Conservation (phyloP, 2,888 invertebrate species). For the Synergus laeviventris region DNA sequence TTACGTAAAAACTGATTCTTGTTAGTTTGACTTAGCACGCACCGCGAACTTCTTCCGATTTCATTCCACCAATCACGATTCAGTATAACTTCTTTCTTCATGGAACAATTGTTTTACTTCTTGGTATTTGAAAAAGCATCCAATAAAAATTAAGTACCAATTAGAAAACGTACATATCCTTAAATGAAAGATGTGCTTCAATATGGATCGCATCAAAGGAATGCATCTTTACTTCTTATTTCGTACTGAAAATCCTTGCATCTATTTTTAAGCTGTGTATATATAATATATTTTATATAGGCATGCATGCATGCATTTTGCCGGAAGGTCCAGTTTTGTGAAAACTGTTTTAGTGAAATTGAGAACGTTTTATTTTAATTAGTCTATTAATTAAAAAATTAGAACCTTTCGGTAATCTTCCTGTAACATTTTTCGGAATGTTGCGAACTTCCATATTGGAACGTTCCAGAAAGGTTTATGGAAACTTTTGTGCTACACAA, state of each 20-base stretch:
- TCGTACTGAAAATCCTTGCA: background rate
- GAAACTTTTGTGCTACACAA: no score
- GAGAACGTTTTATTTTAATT: no score
- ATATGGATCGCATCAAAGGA: slow-evolving; percentile 20
- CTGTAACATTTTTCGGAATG: no score
- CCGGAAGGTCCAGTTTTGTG: no score
- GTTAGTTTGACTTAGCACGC: slow-evolving; percentile 60
- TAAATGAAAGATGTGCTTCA: background rate
- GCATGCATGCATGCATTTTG: no score
- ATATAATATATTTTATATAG: background rate
- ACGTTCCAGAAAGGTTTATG: no score
- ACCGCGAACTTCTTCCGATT: slow-evolving; percentile 42
- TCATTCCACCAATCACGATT: slow-evolving; percentile 35
- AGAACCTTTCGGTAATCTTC: no score
- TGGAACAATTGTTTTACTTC: slow-evolving; percentile 38
- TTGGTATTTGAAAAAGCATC: slow-evolving; percentile 32
- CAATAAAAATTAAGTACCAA: slow-evolving; percentile 40
- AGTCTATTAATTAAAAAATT: no score
- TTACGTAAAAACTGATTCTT: slow-evolving; percentile 64
- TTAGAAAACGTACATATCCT: slow-evolving; percentile 36
- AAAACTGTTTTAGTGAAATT: no score
- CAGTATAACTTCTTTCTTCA: slow-evolving; percentile 23
- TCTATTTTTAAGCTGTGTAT: background rate
- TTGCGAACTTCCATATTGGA: no score
- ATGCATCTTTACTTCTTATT: background rate